Evolutionary conservation across 1,140 invertebrate species (phyloP), one percentile per base, ranked within the genome.

Genomic region (Acromyrmex charruanus): DNA sequence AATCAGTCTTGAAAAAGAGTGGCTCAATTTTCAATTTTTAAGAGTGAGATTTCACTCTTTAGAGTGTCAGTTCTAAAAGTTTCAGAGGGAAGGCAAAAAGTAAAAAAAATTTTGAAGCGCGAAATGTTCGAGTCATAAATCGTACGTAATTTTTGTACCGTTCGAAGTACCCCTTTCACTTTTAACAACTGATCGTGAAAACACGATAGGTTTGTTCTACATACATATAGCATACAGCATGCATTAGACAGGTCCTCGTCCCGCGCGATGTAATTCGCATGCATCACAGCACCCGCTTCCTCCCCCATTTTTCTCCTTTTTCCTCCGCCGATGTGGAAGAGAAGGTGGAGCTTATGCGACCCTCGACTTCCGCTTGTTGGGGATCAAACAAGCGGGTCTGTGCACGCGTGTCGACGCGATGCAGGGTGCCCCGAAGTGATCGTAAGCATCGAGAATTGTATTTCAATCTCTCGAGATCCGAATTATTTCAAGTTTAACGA

Each of bases 361-460:
- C 80, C 69, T 58, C 80, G 58, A 84, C 80, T 84, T 84, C 80
- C 80, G 68, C n/a, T 84, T 55, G 69, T 75, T 75, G 69, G 69
- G 80, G 69, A 84, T 84, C 80, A 69, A 84, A 84, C 80, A 55
- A 82, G 80, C 68, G 68, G 68, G 25, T 25, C 12, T 25, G 55
- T 61, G 68, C 49, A 21, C n/a, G 31, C 25, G 25, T 39, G 55
- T 39, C 55, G 69, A 59, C 35, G 31, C 49, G 44, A 28, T 84
- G 75, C 58, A 84, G 80, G 69, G 80, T 74, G 80, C 74, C 39
- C 44, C 80, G 69, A 61, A 74, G 16, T 31, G 14, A 63, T 4
- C 39, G 39, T 28, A 51, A 25, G 49, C 39, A 3, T 31, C 35
- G 21, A n/a, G 63, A 35, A 66, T 18, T 49, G 31, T 18, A 53